Conservation (phyloP, 2,888 invertebrate genomes). For the Melolontha melolontha region DNA sequence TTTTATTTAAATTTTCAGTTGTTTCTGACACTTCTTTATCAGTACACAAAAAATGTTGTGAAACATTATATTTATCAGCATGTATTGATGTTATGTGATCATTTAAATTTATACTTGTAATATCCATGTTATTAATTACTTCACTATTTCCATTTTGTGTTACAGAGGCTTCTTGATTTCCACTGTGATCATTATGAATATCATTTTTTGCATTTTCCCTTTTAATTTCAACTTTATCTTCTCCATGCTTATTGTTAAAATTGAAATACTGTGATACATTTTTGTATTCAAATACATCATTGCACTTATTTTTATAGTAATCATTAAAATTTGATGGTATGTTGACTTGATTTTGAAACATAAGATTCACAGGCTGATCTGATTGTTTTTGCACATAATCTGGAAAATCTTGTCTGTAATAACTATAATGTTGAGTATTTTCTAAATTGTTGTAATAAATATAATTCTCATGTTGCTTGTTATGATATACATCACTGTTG, state of each 20-base stretch:
- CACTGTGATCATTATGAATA: not conserved
- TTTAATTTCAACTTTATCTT: not conserved
- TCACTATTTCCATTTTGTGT: not conserved
- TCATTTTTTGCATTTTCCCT: not conserved
- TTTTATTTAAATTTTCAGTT: constrained; percentile 32
- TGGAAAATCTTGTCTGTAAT: not conserved
- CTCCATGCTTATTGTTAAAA: not conserved
- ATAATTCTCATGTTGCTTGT: not conserved
- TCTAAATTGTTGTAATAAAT: constrained; percentile 4
- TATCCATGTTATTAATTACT: too few relatives aligned
- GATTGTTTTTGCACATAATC: not conserved
- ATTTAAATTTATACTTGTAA: not conserved
- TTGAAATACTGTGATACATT: constrained; percentile 2
- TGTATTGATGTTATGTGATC: constrained; percentile 32
- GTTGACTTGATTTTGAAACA: constrained; percentile 1
- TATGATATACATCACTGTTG: too few relatives aligned
- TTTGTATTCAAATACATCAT: constrained; percentile 17
- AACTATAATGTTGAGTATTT: constrained; percentile 2
- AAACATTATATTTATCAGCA: constrained; percentile 30
- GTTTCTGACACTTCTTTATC: constrained; percentile 29
- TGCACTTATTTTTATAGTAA: not conserved
- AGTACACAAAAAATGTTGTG: constrained; percentile 39
- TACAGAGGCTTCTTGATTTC: too few relatives aligned
- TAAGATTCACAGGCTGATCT: constrained; percentile 13
- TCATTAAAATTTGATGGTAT: not conserved